Evolutionary conservation across 1,140 invertebrate genomes (phyloP).

Genomic region (Drosophila biarmipes): DNA sequence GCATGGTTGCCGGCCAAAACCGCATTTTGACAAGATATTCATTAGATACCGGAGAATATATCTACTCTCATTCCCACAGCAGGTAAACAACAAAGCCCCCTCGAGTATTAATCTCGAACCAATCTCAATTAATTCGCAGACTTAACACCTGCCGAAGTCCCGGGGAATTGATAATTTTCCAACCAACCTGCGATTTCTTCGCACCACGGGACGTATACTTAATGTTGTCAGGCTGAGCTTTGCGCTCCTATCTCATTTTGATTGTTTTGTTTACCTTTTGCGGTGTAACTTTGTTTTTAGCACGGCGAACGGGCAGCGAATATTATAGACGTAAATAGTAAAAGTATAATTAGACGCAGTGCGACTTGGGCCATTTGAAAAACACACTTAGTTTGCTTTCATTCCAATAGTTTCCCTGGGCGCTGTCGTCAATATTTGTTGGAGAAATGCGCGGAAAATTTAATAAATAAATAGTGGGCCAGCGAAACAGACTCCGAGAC

Average conservation of each 20-base stretch:
- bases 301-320: background rate
- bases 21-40: background rate
- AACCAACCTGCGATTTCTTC: slow-evolving; percentile 4
- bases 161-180: slow-evolving; percentile 21
- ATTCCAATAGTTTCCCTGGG: background rate
- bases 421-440: slow-evolving; percentile 55
- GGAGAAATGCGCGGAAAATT: slow-evolving; percentile 26
- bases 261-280: slow-evolving; percentile 18
- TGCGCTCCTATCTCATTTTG: slow-evolving; percentile 19
- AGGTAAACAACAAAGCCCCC: slow-evolving; percentile 11
- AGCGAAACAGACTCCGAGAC: slow-evolving; percentile 24
- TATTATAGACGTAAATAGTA: slow-evolving; percentile 13
- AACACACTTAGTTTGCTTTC: slow-evolving; percentile 8
- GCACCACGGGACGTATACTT: slow-evolving; percentile 14
- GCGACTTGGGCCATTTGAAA: slow-evolving; percentile 1
- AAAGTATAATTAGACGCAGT: slow-evolving; percentile 4
- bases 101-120: slow-evolving; percentile 6
- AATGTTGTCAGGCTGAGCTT: slow-evolving; percentile 6
- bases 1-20: slow-evolving; percentile 6
- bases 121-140: slow-evolving; percentile 22
- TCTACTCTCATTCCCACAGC: background rate
- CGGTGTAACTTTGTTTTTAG: slow-evolving; percentile 13
- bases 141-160: slow-evolving; percentile 14
- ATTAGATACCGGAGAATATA: background rate
- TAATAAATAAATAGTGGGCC: slow-evolving; percentile 31